phyloP scores from a whole-genome alignment of 2,888 invertebrate genomes.

The Hoplodrina blanda region DNA sequence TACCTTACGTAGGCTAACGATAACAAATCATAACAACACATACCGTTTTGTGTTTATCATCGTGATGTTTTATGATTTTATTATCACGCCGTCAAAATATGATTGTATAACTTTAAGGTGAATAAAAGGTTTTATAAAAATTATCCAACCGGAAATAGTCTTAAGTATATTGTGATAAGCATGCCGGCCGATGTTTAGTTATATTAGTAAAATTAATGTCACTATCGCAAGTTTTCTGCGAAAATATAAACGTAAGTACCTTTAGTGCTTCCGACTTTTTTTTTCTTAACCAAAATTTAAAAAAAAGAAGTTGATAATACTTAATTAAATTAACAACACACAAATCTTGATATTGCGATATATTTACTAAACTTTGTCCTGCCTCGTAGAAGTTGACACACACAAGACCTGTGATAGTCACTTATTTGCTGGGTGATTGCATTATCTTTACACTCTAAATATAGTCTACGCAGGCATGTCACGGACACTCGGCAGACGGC shows the following conservation, averaged over 20 bases:
- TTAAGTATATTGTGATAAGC: slow-evolving; percentile 10
- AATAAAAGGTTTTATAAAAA: slow-evolving; percentile 24
- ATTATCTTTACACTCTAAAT: slow-evolving; percentile 74
- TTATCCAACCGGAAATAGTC: slow-evolving; percentile 26
- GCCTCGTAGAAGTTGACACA: slow-evolving; percentile 58
- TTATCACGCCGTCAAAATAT: slow-evolving; percentile 3
- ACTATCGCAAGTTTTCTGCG: neutral
- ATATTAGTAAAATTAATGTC: slow-evolving; percentile 1
- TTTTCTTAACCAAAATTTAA: neutral
- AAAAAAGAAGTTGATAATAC: neutral
- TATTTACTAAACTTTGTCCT: slow-evolving; percentile 38
- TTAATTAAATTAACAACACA: neutral
- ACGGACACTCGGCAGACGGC: slow-evolving; percentile 46
- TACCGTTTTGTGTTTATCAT: slow-evolving; percentile 17
- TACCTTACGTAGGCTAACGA: slow-evolving; percentile 10
- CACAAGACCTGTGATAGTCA: slow-evolving; percentile 79
- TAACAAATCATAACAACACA: slow-evolving; percentile 26
- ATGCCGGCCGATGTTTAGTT: neutral
- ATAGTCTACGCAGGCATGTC: slow-evolving; percentile 64
- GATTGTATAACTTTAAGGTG: slow-evolving; percentile 10
- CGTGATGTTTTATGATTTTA: slow-evolving; percentile 13
- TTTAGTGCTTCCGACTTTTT: no score
- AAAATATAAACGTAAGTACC: neutral
- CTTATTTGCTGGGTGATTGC: slow-evolving; percentile 76
- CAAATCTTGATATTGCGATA: slow-evolving; percentile 28